phyloP scores from a whole-genome alignment of 2,888 invertebrate species.

The Diaperis boleti region DNA sequence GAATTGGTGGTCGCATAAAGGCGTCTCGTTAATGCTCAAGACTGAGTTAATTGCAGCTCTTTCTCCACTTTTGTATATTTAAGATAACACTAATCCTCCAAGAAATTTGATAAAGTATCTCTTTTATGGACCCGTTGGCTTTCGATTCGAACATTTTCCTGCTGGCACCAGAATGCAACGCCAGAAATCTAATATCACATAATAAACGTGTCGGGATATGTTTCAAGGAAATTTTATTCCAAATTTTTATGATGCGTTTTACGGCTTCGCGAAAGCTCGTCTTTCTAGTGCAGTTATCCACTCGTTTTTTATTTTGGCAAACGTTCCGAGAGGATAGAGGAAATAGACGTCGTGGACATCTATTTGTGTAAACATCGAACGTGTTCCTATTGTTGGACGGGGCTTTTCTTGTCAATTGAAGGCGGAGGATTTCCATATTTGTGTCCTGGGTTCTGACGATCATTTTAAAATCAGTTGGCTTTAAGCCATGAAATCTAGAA shows the following conservation, averaged over 20 bases:
- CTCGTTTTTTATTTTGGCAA: slow-evolving; percentile 19
- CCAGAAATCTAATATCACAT: slow-evolving; percentile 18
- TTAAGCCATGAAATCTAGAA: neutral
- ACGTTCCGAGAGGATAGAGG: neutral
- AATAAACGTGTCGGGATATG: slow-evolving; percentile 31
- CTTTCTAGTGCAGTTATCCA: slow-evolving; percentile 10
- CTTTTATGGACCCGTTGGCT: slow-evolving; percentile 12
- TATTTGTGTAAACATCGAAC: slow-evolving; percentile 16
- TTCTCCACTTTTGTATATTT: slow-evolving; percentile 2
- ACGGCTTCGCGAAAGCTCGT: slow-evolving; percentile 5
- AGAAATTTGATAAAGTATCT: neutral
- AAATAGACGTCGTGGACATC: slow-evolving; percentile 14
- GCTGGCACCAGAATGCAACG: slow-evolving; percentile 6
- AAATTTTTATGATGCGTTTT: slow-evolving; percentile 18
- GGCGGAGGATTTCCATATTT: slow-evolving; percentile 17
- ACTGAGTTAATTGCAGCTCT: slow-evolving; percentile 40
- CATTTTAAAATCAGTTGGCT: slow-evolving; percentile 8
- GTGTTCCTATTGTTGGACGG: slow-evolving; percentile 16
- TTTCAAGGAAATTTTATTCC: slow-evolving; percentile 23
- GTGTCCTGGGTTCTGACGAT: neutral
- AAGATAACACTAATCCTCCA: neutral
- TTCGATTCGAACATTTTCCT: slow-evolving; percentile 14
- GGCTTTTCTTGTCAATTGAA: slow-evolving; percentile 24
- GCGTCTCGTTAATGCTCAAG: slow-evolving; percentile 47
- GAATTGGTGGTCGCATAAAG: slow-evolving; percentile 40